phyloP scores from a whole-genome alignment of 2,888 invertebrate species.

The Lepidocyrtinus sp. region DNA sequence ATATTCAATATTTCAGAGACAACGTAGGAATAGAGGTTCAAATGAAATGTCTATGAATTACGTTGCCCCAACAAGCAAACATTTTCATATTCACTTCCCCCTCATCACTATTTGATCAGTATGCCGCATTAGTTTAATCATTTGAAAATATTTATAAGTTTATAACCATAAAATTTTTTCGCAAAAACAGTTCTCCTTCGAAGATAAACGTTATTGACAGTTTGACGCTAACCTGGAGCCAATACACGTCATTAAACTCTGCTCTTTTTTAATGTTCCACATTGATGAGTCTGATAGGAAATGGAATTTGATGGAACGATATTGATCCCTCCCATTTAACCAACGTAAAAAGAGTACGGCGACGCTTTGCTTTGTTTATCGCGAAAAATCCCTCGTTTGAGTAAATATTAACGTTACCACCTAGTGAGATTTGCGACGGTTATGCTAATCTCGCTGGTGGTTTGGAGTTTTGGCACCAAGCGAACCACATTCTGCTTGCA shows the following conservation, averaged over 20 bases:
- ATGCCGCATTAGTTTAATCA: too few relatives aligned
- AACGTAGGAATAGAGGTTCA: background rate
- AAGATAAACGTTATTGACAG: conserved; percentile 39
- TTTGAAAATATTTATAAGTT: too few relatives aligned
- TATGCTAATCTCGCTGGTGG: too few relatives aligned
- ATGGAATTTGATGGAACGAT: too few relatives aligned
- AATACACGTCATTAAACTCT: background rate
- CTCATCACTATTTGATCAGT: too few relatives aligned
- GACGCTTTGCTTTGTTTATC: background rate
- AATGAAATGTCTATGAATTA: background rate
- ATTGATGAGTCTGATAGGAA: conserved; percentile 3
- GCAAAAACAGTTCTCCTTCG: conserved; percentile 31
- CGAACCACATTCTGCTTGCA: too few relatives aligned
- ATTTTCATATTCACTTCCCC: too few relatives aligned
- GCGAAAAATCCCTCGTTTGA: background rate
- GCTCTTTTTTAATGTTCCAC: background rate
- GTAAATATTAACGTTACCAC: conserved; percentile 2
- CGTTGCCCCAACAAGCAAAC: too few relatives aligned
- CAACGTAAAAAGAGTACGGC: too few relatives aligned
- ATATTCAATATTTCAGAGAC: background rate
- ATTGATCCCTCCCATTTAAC: background rate
- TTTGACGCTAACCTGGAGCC: conserved; percentile 30
- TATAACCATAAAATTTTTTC: too few relatives aligned
- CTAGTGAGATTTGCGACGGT: too few relatives aligned
- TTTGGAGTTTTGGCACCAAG: too few relatives aligned